phyloP scores from a whole-genome alignment of 2,797 vertebrate genomes.

The Naso thynnoides region DNA sequence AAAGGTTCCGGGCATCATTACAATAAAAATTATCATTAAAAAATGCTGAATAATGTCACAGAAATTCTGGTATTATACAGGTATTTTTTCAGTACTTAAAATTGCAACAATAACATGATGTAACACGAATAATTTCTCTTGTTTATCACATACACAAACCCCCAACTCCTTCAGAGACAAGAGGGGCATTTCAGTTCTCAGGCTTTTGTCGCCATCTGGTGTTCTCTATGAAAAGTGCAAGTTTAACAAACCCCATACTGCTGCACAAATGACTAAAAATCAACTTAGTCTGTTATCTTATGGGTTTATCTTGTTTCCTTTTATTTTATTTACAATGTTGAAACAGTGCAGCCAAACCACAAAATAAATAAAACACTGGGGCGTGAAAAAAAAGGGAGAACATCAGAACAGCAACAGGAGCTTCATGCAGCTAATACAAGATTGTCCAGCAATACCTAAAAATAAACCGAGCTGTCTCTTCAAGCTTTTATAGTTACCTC shows the following conservation, averaged over 20 bases:
- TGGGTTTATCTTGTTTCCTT: conserved; percentile 42
- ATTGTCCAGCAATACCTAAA: conserved; percentile 85
- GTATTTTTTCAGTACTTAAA: background rate
- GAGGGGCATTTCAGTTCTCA: background rate
- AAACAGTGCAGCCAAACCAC: conserved; percentile 74
- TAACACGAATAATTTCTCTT: background rate
- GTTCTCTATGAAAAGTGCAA: conserved; percentile 45
- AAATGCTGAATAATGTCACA: background rate
- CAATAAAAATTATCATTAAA: background rate
- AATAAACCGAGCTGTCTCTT: conserved; percentile 57
- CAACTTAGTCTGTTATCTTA: background rate
- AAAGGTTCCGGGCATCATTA: background rate
- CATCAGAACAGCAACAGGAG: conserved; percentile 65
- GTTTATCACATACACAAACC: background rate
- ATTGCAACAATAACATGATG: background rate
- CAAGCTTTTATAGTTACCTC: conserved; percentile 60
- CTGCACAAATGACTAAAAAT: background rate
- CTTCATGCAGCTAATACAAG: conserved; percentile 78
- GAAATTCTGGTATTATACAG: background rate
- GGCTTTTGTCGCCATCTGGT: conserved; percentile 42
- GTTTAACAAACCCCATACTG: background rate
- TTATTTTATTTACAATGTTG: conserved; percentile 79
- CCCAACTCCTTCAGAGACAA: background rate
- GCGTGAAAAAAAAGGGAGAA: conserved; percentile 41
- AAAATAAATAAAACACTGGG: conserved; percentile 76